Evolutionary conservation across 2,113 vertebrate genomes (phyloP).

Genomic region (Myrmecobius fasciatus): DNA sequence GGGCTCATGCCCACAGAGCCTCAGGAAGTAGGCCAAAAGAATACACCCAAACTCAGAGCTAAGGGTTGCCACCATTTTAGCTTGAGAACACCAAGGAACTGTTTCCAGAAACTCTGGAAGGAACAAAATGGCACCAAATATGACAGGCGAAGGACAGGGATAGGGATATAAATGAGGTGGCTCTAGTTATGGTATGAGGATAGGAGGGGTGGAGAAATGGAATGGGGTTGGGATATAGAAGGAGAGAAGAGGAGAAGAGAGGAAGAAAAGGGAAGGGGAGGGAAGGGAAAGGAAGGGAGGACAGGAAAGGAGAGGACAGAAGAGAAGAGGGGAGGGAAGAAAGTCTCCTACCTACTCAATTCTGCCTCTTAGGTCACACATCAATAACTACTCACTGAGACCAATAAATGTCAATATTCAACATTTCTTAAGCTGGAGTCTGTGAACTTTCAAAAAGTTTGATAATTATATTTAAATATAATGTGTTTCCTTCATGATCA

Average conservation of each 20-base stretch:
- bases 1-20: slow-evolving; percentile 18
- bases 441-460: background rate
- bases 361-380: background rate
- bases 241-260: background rate
- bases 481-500: background rate
- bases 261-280: background rate
- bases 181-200: background rate
- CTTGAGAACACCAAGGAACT: background rate
- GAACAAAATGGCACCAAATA: background rate
- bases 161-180: background rate
- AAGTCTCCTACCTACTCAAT: background rate
- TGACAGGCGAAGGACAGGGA: background rate
- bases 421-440: background rate
- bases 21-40: slow-evolving; percentile 16
- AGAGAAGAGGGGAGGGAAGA: too few species aligned
- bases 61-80: background rate
- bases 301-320: too few species aligned
- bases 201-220: background rate
- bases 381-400: background rate
- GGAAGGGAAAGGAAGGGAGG: background rate
- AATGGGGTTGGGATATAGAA: background rate
- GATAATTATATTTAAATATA: background rate
- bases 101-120: background rate
- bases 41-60: background rate
- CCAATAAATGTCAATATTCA: background rate